phyloP scores from a whole-genome alignment of 2,888 invertebrate genomes.

The Watsonalla binaria region DNA sequence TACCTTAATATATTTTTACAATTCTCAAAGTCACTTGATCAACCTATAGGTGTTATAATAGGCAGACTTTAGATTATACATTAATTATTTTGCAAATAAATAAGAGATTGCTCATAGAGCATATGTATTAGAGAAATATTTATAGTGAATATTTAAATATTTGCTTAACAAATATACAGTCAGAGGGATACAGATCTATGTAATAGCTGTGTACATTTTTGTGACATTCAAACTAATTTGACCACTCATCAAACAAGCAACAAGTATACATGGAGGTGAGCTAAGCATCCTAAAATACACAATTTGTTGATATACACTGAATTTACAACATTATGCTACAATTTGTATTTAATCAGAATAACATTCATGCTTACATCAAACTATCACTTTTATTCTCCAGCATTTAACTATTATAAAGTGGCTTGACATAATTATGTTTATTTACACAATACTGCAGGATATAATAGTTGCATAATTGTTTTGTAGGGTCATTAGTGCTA shows the following conservation, averaged over 20 bases:
- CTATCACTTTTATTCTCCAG: conserved; percentile 50
- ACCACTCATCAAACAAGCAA: conserved; percentile 41
- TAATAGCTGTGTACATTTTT: conserved; percentile 39
- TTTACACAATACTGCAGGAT: conserved; percentile 71
- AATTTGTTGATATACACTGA: conserved; percentile 48
- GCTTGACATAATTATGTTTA: conserved; percentile 44
- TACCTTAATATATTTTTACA: conserved; percentile 57
- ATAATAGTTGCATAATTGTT: conserved; percentile 11
- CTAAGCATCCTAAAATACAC: conserved; percentile 39
- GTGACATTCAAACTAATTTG: conserved; percentile 52
- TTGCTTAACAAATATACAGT: conserved; percentile 36
- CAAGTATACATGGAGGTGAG: conserved; percentile 36
- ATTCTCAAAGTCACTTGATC: conserved; percentile 41
- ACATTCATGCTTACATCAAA: conserved; percentile 51
- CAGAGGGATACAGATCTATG: conserved; percentile 49
- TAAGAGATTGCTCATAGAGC: conserved; percentile 32
- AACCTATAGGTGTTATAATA: conserved; percentile 43
- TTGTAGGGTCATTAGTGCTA: conserved; percentile 35
- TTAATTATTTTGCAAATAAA: conserved; percentile 33
- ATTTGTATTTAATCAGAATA: conserved; percentile 48
- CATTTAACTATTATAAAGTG: conserved; percentile 48
- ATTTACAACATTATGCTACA: conserved; percentile 49
- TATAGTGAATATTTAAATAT: conserved; percentile 21
- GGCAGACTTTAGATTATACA: conserved; percentile 37
- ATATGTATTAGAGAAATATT: conserved; percentile 17